Evolutionary conservation across 2,113 vertebrate genomes (phyloP), one percentile per base, ranked within the genome.

Genomic region (Blennius ocellaris): DNA sequence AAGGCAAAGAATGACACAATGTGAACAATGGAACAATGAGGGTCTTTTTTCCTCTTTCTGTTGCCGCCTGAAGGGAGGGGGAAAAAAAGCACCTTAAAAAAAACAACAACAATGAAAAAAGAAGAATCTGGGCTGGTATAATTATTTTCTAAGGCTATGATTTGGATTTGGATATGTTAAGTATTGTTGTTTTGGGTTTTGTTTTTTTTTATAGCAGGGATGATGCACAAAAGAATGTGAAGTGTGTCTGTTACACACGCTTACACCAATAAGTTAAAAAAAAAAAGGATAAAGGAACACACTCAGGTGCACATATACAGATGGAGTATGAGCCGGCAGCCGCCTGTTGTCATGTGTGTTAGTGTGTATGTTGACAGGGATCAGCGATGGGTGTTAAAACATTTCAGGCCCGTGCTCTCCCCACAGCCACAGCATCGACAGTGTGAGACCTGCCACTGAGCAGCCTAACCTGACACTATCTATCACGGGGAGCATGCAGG

Each of bases 21-120:
- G 89, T 88, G 88, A 94, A 92, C 92, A 93, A 92, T 91, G 75
- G 89, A 86, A 90, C 89, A 93, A 90, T 91, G 86, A 92, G 84
- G 64, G 73, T 59, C 75, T 80, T 90, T 88, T 88, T 87, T 86
- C 52, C 81, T 85, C 73, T 81, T 78, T 88, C 81, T 84, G 76
- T 87, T 87, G 66, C 86, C 86, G 90, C 86, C 83, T 82, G 69
- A 48, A 85, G 81, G 54, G 11, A n/a, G 82, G 54, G 11, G 15
- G 12, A 65, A 55, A 73, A 83, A 69, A 71, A 76, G 69, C 89
- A 87, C 77, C 70, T 78, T 57, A 87, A 66, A 83, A 87, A 91
- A 89, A 85, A 30, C 86, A 88, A 68, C 80, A 78, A 75, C 21
- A 30, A 30, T 30, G 21, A 30, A 30, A 30, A 30, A 30, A 63